These are phyloP conservation scores for Pheosia gnoma DNA, from an alignment of 2,888 invertebrate species.

Conservation along the genomic window DNA sequence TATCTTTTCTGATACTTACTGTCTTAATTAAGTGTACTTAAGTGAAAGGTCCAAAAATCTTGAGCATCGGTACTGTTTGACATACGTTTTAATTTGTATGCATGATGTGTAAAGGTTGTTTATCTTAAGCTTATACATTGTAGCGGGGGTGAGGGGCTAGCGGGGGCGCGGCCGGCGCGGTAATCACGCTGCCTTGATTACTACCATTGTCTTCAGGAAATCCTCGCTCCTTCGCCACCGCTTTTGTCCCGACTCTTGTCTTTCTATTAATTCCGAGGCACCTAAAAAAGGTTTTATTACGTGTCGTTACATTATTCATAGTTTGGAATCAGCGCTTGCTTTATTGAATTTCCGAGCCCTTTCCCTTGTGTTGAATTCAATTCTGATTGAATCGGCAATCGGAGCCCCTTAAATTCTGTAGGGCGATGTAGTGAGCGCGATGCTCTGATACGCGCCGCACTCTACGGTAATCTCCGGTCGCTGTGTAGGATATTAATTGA, in stretches of 20 bases:
- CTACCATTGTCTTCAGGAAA: conserved; percentile 70
- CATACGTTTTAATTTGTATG: conserved; percentile 34
- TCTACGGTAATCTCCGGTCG: conserved; percentile 61
- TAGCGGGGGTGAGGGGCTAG: conserved; percentile 37
- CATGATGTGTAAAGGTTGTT: conserved; percentile 36
- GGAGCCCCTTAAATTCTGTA: conserved; percentile 58
- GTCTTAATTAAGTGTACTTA: conserved; percentile 29
- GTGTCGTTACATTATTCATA: conserved; percentile 43
- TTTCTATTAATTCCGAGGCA: conserved; percentile 52
- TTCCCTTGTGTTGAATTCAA: conserved; percentile 52
- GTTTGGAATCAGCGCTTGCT: conserved; percentile 25
- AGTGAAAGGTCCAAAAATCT: conserved; percentile 20
- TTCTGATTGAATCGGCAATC: conserved; percentile 61
- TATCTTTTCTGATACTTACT: conserved; percentile 28
- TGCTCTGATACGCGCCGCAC: conserved; percentile 54
- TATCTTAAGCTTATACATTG: conserved; percentile 63
- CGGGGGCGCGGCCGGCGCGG: conserved; percentile 37
- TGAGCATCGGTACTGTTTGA: conserved; percentile 22
- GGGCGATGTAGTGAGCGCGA: conserved; percentile 45
- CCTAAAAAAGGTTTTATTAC: conserved; percentile 43
- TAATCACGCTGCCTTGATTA: conserved; percentile 67
- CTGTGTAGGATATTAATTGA: conserved; percentile 67
- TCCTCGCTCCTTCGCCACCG: conserved; percentile 60
- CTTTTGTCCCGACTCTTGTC: conserved; percentile 56
- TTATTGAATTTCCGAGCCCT: conserved; percentile 51